phyloP scores from a whole-genome alignment of 2,113 vertebrate species.

The Chauna torquata region DNA sequence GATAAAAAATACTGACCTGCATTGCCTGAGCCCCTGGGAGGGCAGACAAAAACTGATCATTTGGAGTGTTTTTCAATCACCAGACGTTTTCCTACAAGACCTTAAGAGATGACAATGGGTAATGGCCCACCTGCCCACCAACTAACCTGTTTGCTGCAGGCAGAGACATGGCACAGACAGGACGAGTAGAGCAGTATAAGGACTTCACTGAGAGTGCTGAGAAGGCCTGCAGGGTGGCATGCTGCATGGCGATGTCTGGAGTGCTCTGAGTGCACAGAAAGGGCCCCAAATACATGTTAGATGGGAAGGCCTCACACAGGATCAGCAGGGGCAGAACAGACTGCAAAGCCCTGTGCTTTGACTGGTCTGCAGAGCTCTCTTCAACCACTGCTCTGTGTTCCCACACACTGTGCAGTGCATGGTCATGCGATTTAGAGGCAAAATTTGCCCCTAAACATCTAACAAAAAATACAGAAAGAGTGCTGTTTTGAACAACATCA shows the following conservation, averaged over 20 bases:
- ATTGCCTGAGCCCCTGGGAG: background rate
- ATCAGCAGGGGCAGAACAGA: background rate
- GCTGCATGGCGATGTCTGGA: rapidly evolving
- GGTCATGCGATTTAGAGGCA: rapidly evolving
- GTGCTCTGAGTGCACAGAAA: rapidly evolving
- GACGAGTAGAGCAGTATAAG: background rate
- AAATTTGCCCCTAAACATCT: rapidly evolving
- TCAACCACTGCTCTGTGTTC: rapidly evolving
- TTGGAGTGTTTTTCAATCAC: too few relatives aligned
- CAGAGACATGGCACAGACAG: background rate
- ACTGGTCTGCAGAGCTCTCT: too few relatives aligned
- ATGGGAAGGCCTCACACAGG: background rate
- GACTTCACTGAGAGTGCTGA: background rate
- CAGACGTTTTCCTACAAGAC: background rate
- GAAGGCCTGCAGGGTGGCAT: background rate
- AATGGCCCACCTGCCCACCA: background rate
- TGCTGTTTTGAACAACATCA: rapidly evolving
- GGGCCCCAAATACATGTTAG: rapidly evolving
- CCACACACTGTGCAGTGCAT: rapidly evolving
- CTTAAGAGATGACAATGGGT: background rate
- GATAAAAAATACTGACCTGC: background rate
- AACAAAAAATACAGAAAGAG: rapidly evolving
- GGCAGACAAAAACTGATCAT: rapidly evolving
- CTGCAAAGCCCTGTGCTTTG: background rate
- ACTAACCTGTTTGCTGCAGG: background rate